phyloP scores from a whole-genome alignment of 2,113 vertebrate genomes.

The Hippocampus abdominalis region DNA sequence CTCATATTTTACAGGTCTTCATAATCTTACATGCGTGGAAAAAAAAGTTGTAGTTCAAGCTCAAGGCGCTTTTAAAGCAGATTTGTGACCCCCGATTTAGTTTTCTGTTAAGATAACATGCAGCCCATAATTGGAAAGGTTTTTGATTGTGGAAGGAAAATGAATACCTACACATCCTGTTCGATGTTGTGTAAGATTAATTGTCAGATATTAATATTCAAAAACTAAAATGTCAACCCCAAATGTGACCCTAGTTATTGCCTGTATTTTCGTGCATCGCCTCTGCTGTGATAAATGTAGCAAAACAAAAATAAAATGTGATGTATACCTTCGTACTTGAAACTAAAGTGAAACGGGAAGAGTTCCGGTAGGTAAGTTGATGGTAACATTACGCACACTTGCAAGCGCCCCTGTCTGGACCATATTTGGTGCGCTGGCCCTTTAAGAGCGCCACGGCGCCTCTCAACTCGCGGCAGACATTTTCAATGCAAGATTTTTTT shows the following conservation, averaged over 20 bases:
- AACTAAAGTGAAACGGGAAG: background rate
- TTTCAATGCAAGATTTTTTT: slow-evolving; percentile 84
- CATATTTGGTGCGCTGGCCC: slow-evolving; percentile 29
- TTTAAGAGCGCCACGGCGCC: slow-evolving; percentile 76
- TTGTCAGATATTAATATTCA: background rate
- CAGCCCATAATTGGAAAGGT: too few species aligned
- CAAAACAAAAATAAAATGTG: background rate
- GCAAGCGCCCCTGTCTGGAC: background rate
- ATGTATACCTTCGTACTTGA: background rate
- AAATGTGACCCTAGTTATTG: background rate
- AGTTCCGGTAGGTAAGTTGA: background rate
- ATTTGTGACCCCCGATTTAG: too few species aligned
- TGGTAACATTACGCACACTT: background rate
- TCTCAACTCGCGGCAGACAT: slow-evolving; percentile 71
- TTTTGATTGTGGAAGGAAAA: too few species aligned
- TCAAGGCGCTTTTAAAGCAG: too few species aligned
- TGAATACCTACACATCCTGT: too few species aligned
- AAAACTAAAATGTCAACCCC: background rate
- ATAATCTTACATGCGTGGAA: too few species aligned
- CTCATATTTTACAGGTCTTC: too few species aligned
- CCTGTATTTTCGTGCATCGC: background rate
- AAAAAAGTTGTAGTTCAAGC: too few species aligned
- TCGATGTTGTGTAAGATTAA: too few species aligned
- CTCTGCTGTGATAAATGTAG: background rate
- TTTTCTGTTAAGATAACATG: too few species aligned